These are phyloP conservation scores for Euthynnus affinis DNA, from an alignment of 2,797 vertebrate species.

Conservation along the genomic window DNA sequence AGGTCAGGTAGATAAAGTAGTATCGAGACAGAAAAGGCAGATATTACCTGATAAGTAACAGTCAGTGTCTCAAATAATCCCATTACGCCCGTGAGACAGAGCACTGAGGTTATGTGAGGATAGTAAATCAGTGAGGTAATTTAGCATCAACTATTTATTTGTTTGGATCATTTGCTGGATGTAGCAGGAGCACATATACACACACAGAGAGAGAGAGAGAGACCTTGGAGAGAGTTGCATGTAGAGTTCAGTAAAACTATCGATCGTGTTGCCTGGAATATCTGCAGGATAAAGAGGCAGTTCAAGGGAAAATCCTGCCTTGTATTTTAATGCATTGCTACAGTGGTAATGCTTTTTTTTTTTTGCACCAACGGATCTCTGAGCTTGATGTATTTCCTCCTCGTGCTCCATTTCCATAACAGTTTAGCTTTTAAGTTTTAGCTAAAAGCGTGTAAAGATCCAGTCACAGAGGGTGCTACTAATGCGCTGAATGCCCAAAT, in stretches of 20 bases:
- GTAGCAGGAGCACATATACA: neutral
- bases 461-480: neutral
- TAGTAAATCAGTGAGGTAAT: neutral
- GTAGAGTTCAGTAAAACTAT: neutral
- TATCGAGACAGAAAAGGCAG: slow-evolving; percentile 4
- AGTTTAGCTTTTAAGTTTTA: neutral
- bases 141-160: neutral
- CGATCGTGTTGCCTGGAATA: neutral
- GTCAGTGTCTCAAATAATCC: slow-evolving; percentile 8
- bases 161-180: neutral
- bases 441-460: neutral
- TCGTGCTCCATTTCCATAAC: neutral
- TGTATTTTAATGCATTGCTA: neutral
- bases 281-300: neutral
- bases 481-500: neutral
- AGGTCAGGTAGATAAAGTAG: slow-evolving; percentile 43
- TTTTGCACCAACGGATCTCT: neutral
- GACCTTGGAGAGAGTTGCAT: neutral
- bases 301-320: neutral
- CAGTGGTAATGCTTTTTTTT: neutral
- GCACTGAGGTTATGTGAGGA: neutral
- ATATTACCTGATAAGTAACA: slow-evolving; percentile 7
- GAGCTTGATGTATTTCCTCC: neutral
- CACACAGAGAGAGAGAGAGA: no score
- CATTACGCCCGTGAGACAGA: neutral